Conservation (phyloP, 2,888 invertebrate species). For the Eilema sororculum region DNA sequence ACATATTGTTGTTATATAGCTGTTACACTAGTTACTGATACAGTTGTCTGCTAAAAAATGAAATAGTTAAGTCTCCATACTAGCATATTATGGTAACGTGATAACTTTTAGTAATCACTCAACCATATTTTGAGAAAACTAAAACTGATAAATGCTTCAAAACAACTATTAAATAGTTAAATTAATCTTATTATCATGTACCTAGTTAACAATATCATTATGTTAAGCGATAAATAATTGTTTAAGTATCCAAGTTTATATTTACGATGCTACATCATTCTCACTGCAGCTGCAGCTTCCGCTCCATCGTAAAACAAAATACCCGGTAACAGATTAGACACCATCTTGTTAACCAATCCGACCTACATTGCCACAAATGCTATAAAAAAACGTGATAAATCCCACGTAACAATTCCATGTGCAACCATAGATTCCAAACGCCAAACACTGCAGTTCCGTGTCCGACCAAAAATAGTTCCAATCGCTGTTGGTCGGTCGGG, state of each 20-base stretch:
- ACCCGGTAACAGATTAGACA: constrained; percentile 33
- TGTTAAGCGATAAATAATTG: background rate
- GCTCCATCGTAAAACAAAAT: constrained; percentile 29
- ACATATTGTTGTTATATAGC: too few species aligned
- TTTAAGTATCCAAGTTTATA: background rate
- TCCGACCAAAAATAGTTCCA: constrained; percentile 74
- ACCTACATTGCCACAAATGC: constrained; percentile 41
- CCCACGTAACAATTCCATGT: constrained; percentile 52
- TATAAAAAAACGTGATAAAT: constrained; percentile 52
- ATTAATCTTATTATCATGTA: background rate
- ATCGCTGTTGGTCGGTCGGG: constrained; percentile 61
- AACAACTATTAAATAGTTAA: too few species aligned
- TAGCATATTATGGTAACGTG: too few species aligned
- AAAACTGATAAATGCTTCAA: too few species aligned
- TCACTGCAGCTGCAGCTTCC: constrained; percentile 22
- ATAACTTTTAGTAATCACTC: too few species aligned
- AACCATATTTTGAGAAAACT: too few species aligned
- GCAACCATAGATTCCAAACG: constrained; percentile 48
- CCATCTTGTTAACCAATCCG: constrained; percentile 32
- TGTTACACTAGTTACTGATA: too few species aligned
- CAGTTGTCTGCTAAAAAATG: too few species aligned
- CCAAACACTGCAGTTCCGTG: constrained; percentile 67
- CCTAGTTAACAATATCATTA: background rate
- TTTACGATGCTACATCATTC: constrained; percentile 8
- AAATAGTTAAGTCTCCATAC: too few species aligned